Conservation (phyloP, 1,140 invertebrate species). For the Subanguina moxae region DNA sequence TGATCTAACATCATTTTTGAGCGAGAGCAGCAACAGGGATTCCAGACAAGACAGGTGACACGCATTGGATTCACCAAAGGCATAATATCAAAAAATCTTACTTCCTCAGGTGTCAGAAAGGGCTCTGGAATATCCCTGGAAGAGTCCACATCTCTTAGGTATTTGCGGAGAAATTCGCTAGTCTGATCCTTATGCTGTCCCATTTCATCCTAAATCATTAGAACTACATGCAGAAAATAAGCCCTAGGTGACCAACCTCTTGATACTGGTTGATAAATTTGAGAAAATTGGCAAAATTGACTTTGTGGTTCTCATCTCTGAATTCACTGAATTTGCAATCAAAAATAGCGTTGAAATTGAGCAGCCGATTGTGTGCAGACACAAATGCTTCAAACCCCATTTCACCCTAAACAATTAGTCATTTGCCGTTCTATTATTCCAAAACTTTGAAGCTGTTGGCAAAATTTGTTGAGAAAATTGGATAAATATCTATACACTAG, state of each 20-base stretch:
- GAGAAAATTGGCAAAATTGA: slow-evolving; percentile 28
- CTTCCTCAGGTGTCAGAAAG: slow-evolving; percentile 34
- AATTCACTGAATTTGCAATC: slow-evolving; percentile 20
- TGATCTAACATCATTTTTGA: too few relatives aligned
- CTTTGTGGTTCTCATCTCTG: neutral
- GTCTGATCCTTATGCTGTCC: slow-evolving; percentile 16
- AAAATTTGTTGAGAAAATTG: too few relatives aligned
- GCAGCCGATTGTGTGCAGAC: slow-evolving; percentile 41
- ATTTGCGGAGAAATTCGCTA: slow-evolving; percentile 39
- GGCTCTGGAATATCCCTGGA: slow-evolving; percentile 41
- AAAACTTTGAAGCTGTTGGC: too few relatives aligned
- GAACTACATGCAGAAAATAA: neutral
- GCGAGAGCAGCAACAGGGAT: too few relatives aligned
- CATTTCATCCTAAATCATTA: slow-evolving; percentile 35
- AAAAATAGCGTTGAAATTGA: slow-evolving; percentile 42
- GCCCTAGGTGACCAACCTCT: neutral
- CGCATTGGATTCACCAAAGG: too few relatives aligned
- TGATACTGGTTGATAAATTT: slow-evolving; percentile 28
- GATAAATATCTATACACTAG: too few relatives aligned
- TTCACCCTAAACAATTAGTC: slow-evolving; percentile 29
- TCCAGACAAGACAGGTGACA: too few relatives aligned
- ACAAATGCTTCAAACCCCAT: slow-evolving; percentile 48
- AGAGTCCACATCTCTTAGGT: slow-evolving; percentile 45
- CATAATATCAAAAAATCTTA: too few relatives aligned
- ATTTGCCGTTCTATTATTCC: neutral